Evolutionary conservation across 1,140 invertebrate genomes (phyloP), one percentile per base, ranked within the genome.

Genomic region (Drosophila kepulauana): DNA sequence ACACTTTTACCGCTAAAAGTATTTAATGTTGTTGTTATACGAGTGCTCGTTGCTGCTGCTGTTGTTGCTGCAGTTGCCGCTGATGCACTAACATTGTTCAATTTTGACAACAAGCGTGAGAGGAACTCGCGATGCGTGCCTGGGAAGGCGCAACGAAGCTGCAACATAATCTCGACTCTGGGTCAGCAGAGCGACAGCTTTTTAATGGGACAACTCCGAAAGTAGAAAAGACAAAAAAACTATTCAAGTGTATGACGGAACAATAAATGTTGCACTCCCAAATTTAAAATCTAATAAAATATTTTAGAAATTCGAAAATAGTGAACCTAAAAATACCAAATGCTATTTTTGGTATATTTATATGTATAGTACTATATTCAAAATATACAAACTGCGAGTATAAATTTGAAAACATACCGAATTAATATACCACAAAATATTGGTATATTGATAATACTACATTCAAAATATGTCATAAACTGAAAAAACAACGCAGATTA

Each of bases 1-100:
- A 67, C 84, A 78, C 84, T 88, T 80, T 88, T 82, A 84, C 82
- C 78, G 82, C 79, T 76, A 71, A 77, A 81, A 87, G 72, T 80
- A 87, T 82, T 75, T 75, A 65, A 66, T 79, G 72, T 73, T 77
- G 74, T 48, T 67, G 48, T 59, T 64, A 38, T 38, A 38, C 35
- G 35, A 38, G 35, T 38, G 8, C 46, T 51, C 62, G 35, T 61
- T 66, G 35, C 16, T 16, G 20, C 15, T 30, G 54, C 5, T 58
- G 16, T 2, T 2, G 16, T 20, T 20, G 16, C 3, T 72, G 51
- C 10, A 20, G 20, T 20, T 69, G 48, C 33, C 35, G 13, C 35
- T 75, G 58, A 49, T 58, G 56, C 63, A 72, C 68, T 48, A 77
- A 58, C 58, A 52, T 63, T 68, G 65, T 75, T 63, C 43, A 38